Conservation (phyloP, 2,797 vertebrate species). For the Peromyscus nudipes region DNA sequence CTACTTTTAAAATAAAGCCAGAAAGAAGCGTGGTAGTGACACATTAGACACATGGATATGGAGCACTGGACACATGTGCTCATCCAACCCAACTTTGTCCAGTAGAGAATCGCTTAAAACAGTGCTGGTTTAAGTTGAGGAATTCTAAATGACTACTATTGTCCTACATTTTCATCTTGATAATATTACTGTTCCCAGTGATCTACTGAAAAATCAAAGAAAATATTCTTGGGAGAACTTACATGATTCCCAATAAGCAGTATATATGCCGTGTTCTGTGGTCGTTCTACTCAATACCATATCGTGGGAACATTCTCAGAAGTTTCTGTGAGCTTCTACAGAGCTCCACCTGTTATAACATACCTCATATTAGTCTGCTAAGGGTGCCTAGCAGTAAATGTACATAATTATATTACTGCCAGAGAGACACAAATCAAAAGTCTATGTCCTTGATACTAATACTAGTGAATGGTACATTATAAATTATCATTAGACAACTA, state of each 20-base stretch:
- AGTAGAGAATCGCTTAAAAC: background rate
- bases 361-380: background rate
- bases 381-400: background rate
- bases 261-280: background rate
- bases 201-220: constrained; percentile 45
- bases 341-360: background rate
- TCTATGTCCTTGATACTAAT: background rate
- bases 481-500: background rate
- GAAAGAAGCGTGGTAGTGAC: constrained; percentile 32
- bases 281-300: background rate
- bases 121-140: background rate
- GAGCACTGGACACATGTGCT: background rate
- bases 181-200: background rate
- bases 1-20: constrained; percentile 26
- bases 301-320: background rate
- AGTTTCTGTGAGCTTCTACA: background rate
- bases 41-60: background rate
- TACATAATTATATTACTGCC: background rate
- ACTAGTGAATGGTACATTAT: background rate
- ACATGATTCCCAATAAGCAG: constrained; percentile 1
- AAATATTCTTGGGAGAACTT: background rate
- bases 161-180: constrained; percentile 15
- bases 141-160: background rate
- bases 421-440: constrained; percentile 23
- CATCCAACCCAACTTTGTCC: background rate